Percentiles rank a stretch among this genome's conserved stretches.
phyloP scores from a whole-genome alignment of 1,140 invertebrate species.

The Polypedilum vanderplanki region DNA sequence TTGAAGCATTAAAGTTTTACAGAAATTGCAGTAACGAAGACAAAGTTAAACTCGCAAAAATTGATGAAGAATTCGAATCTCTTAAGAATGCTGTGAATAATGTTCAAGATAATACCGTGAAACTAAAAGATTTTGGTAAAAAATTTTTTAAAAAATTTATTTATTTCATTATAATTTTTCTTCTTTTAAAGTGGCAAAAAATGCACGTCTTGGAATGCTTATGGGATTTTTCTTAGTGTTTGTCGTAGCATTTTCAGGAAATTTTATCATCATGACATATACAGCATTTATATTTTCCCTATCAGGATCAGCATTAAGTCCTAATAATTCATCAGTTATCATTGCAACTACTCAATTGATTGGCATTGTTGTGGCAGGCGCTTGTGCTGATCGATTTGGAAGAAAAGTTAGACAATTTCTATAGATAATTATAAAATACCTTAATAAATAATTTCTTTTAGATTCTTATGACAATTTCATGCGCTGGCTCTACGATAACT shows the following conservation, averaged over 20 bases:
- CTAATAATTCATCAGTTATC: slow-evolving; percentile 49
- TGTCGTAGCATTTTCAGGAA: slow-evolving; percentile 36
- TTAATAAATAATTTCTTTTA: too few relatives aligned
- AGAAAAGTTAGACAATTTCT: slow-evolving; percentile 24
- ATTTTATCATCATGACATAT: slow-evolving; percentile 38
- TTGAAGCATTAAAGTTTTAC: slow-evolving; percentile 37
- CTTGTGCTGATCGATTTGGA: slow-evolving; percentile 37
- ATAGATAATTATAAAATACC: too few relatives aligned
- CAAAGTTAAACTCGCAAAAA: slow-evolving; percentile 31
- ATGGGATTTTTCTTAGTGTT: slow-evolving; percentile 39
- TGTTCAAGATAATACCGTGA: slow-evolving; percentile 30
- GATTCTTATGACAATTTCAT: slow-evolving; percentile 35
- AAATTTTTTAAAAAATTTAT: slow-evolving; percentile 10
- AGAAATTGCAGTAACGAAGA: slow-evolving; percentile 33
- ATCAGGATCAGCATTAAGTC: slow-evolving; percentile 49
- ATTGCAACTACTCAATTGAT: slow-evolving; percentile 47
- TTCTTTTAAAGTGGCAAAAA: slow-evolving; percentile 36
- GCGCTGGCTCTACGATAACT: slow-evolving; percentile 35
- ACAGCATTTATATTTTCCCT: slow-evolving; percentile 54
- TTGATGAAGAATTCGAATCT: neutral
- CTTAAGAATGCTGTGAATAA: slow-evolving; percentile 28
- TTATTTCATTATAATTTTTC: slow-evolving; percentile 1
- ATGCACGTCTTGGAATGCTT: slow-evolving; percentile 34
- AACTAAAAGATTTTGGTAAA: slow-evolving; percentile 36
- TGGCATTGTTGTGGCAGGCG: slow-evolving; percentile 40